Percentiles rank a stretch among this genome's conserved stretches.
Evolutionary conservation across 2,797 vertebrate species (phyloP).

Genomic region (Mastacembelus armatus): DNA sequence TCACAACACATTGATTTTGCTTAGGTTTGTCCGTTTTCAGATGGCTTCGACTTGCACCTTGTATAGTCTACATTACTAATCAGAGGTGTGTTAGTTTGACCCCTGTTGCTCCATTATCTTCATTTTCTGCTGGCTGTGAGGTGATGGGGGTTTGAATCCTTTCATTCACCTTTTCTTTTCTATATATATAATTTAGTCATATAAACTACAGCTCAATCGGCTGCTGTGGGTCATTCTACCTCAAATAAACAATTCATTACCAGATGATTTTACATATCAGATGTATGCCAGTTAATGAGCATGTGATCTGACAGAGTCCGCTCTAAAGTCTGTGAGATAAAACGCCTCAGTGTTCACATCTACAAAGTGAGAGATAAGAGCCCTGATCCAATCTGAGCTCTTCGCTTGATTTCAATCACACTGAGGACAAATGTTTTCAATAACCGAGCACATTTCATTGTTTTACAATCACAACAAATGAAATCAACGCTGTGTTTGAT

Average conservation of each 20-base stretch:
- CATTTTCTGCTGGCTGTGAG: not conserved
- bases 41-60: not conserved
- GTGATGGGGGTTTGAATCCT: not conserved
- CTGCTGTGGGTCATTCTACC: not conserved
- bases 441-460: conserved; percentile 7
- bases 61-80: not conserved
- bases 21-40: conserved; percentile 22
- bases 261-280: conserved; percentile 4
- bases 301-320: not conserved
- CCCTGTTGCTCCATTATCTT: not conserved
- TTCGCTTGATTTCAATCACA: conserved; percentile 34
- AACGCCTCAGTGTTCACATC: not conserved
- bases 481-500: conserved; percentile 27
- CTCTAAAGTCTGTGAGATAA: not conserved
- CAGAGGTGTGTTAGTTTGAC: conserved; percentile 4
- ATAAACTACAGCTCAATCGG: conserved; percentile 2
- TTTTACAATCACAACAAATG: conserved; percentile 35
- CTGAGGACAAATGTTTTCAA: conserved; percentile 11
- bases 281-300: not conserved
- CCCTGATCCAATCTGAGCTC: conserved; percentile 49
- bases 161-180: not conserved
- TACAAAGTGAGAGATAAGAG: conserved; percentile 32
- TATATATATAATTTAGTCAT: too few species aligned
- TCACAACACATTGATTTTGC: conserved; percentile 46
- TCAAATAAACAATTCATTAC: conserved; percentile 15